Percentiles rank a stretch among this genome's conserved stretches.
Conservation (phyloP, 2,888 invertebrate species). For the Microctonus aethiopoides region DNA sequence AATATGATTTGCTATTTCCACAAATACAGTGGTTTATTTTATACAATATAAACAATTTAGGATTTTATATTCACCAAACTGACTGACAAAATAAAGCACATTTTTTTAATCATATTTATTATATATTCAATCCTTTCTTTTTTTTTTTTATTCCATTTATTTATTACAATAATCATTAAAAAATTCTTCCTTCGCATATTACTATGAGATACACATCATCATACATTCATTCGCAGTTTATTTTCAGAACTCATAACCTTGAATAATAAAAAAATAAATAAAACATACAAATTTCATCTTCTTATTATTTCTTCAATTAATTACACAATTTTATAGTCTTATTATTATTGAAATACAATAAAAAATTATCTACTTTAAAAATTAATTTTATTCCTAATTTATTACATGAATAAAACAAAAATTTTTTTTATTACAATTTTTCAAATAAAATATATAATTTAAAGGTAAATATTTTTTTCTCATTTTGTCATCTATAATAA, state of each 20-base stretch:
- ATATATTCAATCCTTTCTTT: neutral
- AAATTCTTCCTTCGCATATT: neutral
- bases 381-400: too few relatives aligned
- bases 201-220: neutral
- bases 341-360: too few relatives aligned
- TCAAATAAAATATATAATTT: neutral
- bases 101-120: neutral
- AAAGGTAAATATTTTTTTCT: neutral
- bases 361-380: too few relatives aligned
- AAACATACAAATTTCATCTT: neutral
- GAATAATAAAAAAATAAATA: slow-evolving; percentile 6
- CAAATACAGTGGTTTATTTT: slow-evolving; percentile 7
- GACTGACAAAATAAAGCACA: too few relatives aligned
- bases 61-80: neutral
- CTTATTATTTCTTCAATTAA: too few relatives aligned
- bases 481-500: neutral
- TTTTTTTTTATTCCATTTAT: neutral
- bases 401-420: neutral
- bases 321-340: neutral
- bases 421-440: neutral
- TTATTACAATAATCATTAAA: neutral
- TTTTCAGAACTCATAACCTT: slow-evolving; percentile 11
- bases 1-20: slow-evolving; percentile 28
- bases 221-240: neutral
- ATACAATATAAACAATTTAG: slow-evolving; percentile 18